Conservation (phyloP, 2,797 vertebrate species). For the Halcyon badia region DNA sequence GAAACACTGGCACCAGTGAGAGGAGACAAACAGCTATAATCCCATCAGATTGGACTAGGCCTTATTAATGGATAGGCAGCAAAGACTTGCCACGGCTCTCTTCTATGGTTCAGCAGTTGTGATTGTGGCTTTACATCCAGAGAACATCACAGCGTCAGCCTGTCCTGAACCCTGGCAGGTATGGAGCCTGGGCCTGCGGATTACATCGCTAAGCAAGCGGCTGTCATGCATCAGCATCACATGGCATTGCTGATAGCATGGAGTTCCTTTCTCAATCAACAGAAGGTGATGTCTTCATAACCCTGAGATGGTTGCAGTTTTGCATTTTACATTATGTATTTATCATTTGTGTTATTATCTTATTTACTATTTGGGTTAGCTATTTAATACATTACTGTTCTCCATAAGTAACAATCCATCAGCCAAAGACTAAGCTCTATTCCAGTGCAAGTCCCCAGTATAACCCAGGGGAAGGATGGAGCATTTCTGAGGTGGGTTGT, state of each 20-base stretch:
- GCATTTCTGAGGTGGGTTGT: fast-evolving
- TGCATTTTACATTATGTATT: fast-evolving
- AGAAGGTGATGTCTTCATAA: no score
- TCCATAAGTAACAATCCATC: neutral
- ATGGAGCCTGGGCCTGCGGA: fast-evolving
- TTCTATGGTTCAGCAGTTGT: neutral
- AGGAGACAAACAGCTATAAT: neutral
- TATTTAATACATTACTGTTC: neutral
- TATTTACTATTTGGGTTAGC: no score
- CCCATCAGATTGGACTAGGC: neutral
- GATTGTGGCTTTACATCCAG: neutral
- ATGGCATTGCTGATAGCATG: neutral
- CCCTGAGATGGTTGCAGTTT: neutral
- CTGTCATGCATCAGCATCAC: neutral
- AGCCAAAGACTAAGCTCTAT: neutral
- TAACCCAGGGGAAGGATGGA: neutral
- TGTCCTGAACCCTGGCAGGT: fast-evolving
- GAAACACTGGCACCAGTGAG: neutral
- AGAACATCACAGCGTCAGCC: fast-evolving
- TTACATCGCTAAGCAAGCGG: fast-evolving
- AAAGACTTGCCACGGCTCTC: neutral
- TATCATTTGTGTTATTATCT: neutral
- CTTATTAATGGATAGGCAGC: neutral
- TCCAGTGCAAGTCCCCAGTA: neutral
- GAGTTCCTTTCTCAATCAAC: neutral